Base-by-base conservation (phyloP, 2,797 vertebrate species). In the Enteromius treurensis region DNA sequence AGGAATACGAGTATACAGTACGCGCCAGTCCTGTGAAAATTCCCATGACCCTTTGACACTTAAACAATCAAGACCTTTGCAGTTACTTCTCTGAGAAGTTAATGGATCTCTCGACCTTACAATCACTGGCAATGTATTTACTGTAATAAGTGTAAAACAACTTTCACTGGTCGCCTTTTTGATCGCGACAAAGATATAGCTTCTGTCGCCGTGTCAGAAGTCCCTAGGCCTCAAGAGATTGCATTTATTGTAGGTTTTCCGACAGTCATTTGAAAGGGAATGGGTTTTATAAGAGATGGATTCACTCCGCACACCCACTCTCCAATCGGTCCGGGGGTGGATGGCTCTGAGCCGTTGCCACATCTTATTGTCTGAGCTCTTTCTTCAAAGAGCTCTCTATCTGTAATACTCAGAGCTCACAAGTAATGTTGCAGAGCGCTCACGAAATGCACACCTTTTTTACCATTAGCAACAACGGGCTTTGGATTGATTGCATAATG, bases 291-390 rank as follows among this genome's bases (percentile, higher is more conserved):
- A 92, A 93, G 90, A 90, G 90, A 90, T 90, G 88, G 89, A 90
- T 91, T 91, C 83, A 92, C 91, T 94, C 89, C 89, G 90, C 89
- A 94, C 94, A 89, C 94, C 94, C 94, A 95, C 94, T 91, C 93
- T 91, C 47, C 91, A 88, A 91, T 84, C 83, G 83, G 88, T 92
- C 91, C 77, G 94, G 89, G 92, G 94, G 94, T 81, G 93, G 94
- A 91, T 91, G 90, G 92, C 92, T 92, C 89, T 84, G 93, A 88
- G 93, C 93, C 90, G 84, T 90, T 92, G 91, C 90, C 90, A 91
- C 91, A 77, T 84, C 85, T 91, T 77, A 86, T 85, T 88, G 83
- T 86, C 79, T 80, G 85, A 62, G 79, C 77, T 71, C 77, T 88
- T 60, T 77, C 49, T 89, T 70, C 87, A 84, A 75, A 86, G 47